Conservation (phyloP, 2,888 invertebrate species). For the Pheosia tremula region DNA sequence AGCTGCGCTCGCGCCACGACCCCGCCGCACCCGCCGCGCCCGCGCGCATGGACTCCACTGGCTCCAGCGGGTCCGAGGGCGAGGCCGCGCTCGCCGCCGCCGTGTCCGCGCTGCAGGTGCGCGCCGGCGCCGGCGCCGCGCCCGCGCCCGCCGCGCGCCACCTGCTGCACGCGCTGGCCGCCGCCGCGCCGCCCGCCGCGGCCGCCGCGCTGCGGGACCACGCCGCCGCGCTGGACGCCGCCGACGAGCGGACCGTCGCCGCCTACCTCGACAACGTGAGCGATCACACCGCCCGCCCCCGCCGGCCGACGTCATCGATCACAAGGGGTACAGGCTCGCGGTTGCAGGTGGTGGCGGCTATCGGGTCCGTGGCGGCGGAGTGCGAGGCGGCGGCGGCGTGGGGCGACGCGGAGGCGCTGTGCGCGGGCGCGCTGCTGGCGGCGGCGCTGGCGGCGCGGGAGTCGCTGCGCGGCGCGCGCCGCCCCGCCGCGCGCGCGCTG, state of each 20-base stretch:
- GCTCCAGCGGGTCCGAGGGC: slow-evolving; percentile 53
- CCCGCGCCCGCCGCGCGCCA: slow-evolving; percentile 12
- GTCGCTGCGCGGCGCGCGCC: slow-evolving; percentile 7
- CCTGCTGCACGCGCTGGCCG: slow-evolving; percentile 13
- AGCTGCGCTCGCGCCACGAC: slow-evolving; percentile 30
- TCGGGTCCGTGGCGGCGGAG: slow-evolving; percentile 8
- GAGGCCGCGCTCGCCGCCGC: slow-evolving; percentile 41
- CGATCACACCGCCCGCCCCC: not conserved
- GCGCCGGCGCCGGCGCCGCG: slow-evolving; percentile 14
- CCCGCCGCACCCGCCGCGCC: slow-evolving; percentile 9
- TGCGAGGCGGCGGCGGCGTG: slow-evolving; percentile 10
- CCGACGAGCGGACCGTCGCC: slow-evolving; percentile 15
- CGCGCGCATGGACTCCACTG: slow-evolving; percentile 24
- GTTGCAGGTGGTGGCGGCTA: not conserved
- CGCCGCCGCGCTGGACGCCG: slow-evolving; percentile 16
- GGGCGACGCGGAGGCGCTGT: slow-evolving; percentile 18
- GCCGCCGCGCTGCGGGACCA: slow-evolving; percentile 14
- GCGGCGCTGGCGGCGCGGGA: slow-evolving; percentile 17
- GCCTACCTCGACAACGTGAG: slow-evolving; percentile 12
- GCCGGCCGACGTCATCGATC: too few relatives aligned
- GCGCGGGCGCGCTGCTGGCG: slow-evolving; percentile 23
- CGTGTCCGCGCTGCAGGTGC: slow-evolving; percentile 14
- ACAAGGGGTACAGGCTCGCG: not conserved
- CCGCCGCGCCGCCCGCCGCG: slow-evolving; percentile 16
- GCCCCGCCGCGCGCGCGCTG: slow-evolving; percentile 17